Evolutionary conservation across 2,113 vertebrate species (phyloP), one percentile per base, ranked within the genome.

Genomic region (Tachuris rubrigastra): DNA sequence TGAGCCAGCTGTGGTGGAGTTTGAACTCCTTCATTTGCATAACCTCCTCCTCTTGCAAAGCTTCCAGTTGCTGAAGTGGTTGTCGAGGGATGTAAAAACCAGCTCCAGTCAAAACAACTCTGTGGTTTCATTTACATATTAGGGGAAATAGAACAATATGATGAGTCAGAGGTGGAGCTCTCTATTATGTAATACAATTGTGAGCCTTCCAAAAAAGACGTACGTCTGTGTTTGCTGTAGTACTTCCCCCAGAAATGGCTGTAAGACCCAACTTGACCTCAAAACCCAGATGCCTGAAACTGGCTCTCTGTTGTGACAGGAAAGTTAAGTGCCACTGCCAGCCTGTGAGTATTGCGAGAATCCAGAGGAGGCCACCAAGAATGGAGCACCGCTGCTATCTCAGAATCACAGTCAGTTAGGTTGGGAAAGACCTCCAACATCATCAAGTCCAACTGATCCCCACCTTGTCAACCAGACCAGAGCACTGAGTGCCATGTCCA

Each of bases 41-140:
- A 28, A 24, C 24, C 33, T 60, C 53, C 30, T 53, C 3, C 75
- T 59, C 37, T 4, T 60, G 82, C 79, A 41, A 62, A 75, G 73
- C 55, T 50, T 9, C 73, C 13, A 67, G 62, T 71, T 52, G 87
- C 80, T 71, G 46, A 4, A 4, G 31, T 62, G 74, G 65, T 52
- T 82, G 77, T 90, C 58, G 73, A 86, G 75, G 88, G 92, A 73
- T 93, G 88, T 8, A 42, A 58, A 14, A 79, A 53, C 30, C 72
- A 66, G 59, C 82, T 47, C 49, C 95, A 83, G 96, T 74, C 92
- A 93, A 62, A 95, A 92, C 96, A 97, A 27, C n/a, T 19, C 85
- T 77, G 96, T n/a, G 96, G 90, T 90, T 90, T 65, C 41, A 18
- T 91, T 94, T 91, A 60, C 75, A 89, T 86, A 44, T 83, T 78